Evolutionary conservation across 2,113 vertebrate genomes (phyloP).

Genomic region (Psophia crepitans): DNA sequence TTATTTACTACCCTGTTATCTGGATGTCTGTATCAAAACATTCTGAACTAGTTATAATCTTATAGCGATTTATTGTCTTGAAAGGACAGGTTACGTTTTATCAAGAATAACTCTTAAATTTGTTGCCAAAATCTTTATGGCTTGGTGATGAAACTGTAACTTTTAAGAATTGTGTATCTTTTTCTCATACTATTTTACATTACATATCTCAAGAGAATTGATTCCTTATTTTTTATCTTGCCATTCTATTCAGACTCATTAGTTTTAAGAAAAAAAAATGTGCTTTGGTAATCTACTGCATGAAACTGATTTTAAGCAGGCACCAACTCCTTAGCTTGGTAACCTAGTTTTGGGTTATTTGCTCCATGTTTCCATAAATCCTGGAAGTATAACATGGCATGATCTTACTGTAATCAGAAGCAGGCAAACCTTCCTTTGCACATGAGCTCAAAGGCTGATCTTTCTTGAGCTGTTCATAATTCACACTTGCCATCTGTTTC

Average conservation of each 20-base stretch:
- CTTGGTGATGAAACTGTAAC: not conserved
- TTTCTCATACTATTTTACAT: not conserved
- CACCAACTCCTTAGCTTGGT: not conserved
- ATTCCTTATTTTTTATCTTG: too few relatives aligned
- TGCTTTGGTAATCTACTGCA: not conserved
- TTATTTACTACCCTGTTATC: not conserved
- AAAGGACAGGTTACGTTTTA: not conserved
- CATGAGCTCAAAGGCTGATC: constrained; percentile 7
- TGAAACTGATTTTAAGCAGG: not conserved
- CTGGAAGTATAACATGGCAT: not conserved
- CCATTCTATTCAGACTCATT: too few relatives aligned
- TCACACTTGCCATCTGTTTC: constrained; percentile 19
- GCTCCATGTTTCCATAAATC: not conserved
- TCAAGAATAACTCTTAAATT: not conserved
- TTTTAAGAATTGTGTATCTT: not conserved
- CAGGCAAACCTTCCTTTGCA: not conserved
- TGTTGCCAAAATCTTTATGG: not conserved
- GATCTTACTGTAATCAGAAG: not conserved
- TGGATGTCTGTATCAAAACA: not conserved
- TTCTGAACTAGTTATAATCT: not conserved
- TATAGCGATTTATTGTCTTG: not conserved
- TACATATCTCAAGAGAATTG: not conserved
- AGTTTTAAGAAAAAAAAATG: too few relatives aligned
- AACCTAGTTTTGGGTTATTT: not conserved
- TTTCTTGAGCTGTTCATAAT: constrained; percentile 30